phyloP scores from a whole-genome alignment of 2,888 invertebrate genomes.

The Pollenia angustigena region DNA sequence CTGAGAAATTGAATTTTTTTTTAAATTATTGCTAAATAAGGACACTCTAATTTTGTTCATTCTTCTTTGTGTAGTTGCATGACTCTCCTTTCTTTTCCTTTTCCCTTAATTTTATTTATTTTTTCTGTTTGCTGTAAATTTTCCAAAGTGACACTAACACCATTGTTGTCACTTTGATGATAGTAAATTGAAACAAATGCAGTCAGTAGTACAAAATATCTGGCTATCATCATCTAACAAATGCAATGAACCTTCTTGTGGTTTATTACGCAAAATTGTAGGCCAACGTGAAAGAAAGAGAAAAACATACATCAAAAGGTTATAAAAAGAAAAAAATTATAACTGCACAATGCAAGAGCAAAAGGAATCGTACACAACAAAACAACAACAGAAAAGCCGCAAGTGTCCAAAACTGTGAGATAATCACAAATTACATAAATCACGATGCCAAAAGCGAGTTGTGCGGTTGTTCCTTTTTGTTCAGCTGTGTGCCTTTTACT shows the following conservation, averaged over 20 bases:
- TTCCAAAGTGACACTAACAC: conserved; percentile 42
- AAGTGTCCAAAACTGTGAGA: conserved; percentile 70
- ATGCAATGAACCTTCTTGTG: conserved; percentile 68
- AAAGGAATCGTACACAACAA: conserved; percentile 21
- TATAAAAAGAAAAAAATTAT: neutral
- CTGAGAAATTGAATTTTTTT: neutral
- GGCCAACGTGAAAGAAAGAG: neutral
- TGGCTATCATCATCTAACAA: conserved; percentile 50
- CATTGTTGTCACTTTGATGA: conserved; percentile 50
- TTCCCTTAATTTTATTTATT: neutral
- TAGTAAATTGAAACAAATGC: conserved; percentile 62
- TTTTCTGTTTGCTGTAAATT: neutral
- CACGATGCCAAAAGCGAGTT: conserved; percentile 57
- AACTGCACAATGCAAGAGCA: neutral
- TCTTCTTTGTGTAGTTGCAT: conserved; percentile 7
- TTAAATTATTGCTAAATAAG: conserved; percentile 12
- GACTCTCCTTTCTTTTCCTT: neutral
- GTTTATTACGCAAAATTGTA: conserved; percentile 64
- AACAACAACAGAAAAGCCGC: conserved; percentile 60
- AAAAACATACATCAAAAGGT: neutral
- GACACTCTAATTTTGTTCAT: conserved; percentile 28
- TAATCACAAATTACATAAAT: conserved; percentile 73
- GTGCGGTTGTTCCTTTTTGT: conserved; percentile 52
- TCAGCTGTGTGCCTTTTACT: neutral
- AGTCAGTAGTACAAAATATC: conserved; percentile 47